Base-by-base conservation (phyloP, 1,140 invertebrate species). In the Drosophila orena region DNA sequence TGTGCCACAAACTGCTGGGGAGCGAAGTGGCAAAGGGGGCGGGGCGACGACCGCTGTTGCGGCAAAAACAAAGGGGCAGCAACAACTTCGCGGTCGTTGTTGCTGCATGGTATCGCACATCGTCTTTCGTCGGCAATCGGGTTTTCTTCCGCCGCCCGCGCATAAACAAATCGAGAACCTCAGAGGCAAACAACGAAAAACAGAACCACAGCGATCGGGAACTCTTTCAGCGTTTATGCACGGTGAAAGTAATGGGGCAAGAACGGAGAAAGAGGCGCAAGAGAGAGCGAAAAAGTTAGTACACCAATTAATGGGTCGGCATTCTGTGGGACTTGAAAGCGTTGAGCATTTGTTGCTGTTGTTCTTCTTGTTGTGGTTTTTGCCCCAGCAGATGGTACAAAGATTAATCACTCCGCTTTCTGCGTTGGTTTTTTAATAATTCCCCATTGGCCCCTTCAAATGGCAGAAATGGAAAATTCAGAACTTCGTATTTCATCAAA, bases 161-260 rank as follows among this genome's bases (percentile, higher is more conserved):
- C 35, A 65, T 68, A 68, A 68, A 68, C 59, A 68, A 68, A 64
- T 38, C 59, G 17, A 61, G 64, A 52, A 65, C 60, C 24, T 22
- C 43, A 47, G 30, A 35, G 34, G 20, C 11, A 7, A 44, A 44
- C 37, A 59, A 46, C 35, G 11, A 42, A 42, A 10, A 43, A 43
- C 57, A 60, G 50, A 60, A 60, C 57, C 5, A 40, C 52, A 40
- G 50, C 59, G 64, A 68, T 68, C 71, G 64, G 46, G 37, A 55
- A 56, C 30, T 47, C 49, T 38, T 79, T 57, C 53, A 86, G 79
- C 79, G 79, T 79, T 81, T 71, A 76, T 88, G 66, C 75, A 77
- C 53, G 84, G 83, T 73, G 83, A 88, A 88, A 88, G 83, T 86
- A 86, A 88, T 76, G 65, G 72, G 43, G 60, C 50, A 71, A 50